These are phyloP conservation scores for Dromococcyx pavoninus DNA, from an alignment of 2,797 vertebrate genomes.

Conservation along the genomic window DNA sequence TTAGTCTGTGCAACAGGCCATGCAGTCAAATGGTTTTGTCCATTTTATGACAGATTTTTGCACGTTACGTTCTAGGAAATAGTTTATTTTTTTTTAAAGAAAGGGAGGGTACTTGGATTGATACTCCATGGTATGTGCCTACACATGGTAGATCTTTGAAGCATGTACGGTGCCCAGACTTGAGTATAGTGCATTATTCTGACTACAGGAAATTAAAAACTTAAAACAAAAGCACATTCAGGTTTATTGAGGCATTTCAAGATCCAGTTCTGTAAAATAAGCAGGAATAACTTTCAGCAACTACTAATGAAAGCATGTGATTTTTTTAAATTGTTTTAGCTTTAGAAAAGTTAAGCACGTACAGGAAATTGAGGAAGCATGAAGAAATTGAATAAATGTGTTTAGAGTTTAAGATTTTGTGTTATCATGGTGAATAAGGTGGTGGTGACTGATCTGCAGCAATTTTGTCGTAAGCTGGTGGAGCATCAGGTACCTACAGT, in stretches of 20 bases:
- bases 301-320: neutral
- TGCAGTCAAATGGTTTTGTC: neutral
- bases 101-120: neutral
- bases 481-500: slow-evolving; percentile 87
- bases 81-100: neutral
- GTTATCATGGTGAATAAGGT: slow-evolving; percentile 87
- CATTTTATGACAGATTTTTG: neutral
- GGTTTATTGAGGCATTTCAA: slow-evolving; percentile 24
- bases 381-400: neutral
- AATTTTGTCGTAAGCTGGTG: slow-evolving; percentile 92
- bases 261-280: neutral
- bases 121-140: neutral
- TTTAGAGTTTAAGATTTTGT: neutral
- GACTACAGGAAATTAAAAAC: neutral
- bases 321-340: neutral
- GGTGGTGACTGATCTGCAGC: slow-evolving; percentile 81
- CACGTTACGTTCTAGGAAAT: neutral
- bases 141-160: neutral
- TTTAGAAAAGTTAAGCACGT: neutral
- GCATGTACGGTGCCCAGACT: neutral
- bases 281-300: neutral
- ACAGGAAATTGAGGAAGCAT: neutral
- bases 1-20: neutral
- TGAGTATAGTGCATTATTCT: neutral
- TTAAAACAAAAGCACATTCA: neutral